Evolutionary conservation across 2,888 invertebrate genomes (phyloP).

Genomic region (Aradus depressus): DNA sequence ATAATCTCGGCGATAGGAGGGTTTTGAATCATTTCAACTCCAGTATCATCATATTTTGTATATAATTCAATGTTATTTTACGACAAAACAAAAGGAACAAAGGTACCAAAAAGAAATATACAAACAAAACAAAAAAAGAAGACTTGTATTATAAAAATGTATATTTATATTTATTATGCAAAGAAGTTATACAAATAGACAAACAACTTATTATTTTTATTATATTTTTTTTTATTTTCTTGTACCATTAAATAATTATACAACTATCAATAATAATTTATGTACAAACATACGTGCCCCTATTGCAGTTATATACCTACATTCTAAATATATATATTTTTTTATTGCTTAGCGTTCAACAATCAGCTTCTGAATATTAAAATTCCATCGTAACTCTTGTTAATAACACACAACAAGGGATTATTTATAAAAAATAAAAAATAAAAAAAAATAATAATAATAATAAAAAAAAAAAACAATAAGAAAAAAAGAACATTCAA

Average conservation of each 20-base stretch:
- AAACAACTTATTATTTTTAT: conserved; percentile 18
- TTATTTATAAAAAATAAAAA: conserved; percentile 12
- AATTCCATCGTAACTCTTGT: conserved; percentile 11
- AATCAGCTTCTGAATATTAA: conserved; percentile 1
- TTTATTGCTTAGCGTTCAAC: conserved; percentile 16
- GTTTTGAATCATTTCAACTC: too few species aligned
- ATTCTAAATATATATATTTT: conserved; percentile 16
- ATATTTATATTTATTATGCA: conserved; percentile 19
- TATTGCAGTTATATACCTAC: conserved; percentile 12
- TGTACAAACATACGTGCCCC: conserved; percentile 18
- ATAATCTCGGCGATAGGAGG: too few species aligned
- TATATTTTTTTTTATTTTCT: conserved; percentile 4
- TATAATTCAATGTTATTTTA: too few species aligned
- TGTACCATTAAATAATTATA: conserved; percentile 17
- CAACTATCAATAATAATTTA: conserved; percentile 15
- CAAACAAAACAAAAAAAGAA: conserved; percentile 9
- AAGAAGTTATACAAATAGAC: conserved; percentile 21
- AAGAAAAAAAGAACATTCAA: neutral
- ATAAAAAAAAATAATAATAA: neutral
- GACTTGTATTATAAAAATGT: conserved; percentile 17
- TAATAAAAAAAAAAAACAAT: neutral
- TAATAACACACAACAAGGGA: conserved; percentile 17
- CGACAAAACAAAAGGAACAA: neutral
- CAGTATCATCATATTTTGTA: too few species aligned
- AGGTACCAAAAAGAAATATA: conserved; percentile 1